A percentile compares a stretch with the other conserved stretches of the same genome.
Conservation (phyloP, 2,797 vertebrate genomes). For the Mormyrops attenuatus region DNA sequence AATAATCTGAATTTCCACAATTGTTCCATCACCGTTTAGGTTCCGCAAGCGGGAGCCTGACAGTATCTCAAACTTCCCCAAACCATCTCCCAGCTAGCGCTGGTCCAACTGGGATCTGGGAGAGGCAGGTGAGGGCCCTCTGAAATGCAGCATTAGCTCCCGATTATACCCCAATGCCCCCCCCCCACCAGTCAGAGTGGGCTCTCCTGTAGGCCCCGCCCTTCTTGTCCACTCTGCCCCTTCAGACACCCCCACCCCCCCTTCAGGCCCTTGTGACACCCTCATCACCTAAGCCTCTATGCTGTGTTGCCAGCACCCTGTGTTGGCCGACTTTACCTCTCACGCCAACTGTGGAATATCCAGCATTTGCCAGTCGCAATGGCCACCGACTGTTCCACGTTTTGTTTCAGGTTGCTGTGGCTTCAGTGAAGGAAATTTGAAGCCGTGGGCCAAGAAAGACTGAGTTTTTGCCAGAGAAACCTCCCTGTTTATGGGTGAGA, state of each 20-base stretch:
- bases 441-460: slow-evolving; percentile 27
- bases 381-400: slow-evolving; percentile 31
- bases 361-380: not conserved
- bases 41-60: not conserved
- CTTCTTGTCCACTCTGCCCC: not conserved
- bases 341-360: not conserved
- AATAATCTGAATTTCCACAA: not conserved
- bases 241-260: slow-evolving; percentile 5
- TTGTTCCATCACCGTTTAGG: not conserved
- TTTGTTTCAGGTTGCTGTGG: slow-evolving; percentile 38
- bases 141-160: slow-evolving; percentile 26
- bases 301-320: not conserved
- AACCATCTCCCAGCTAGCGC: not conserved
- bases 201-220: slow-evolving; percentile 24
- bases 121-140: not conserved
- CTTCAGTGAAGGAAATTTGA: slow-evolving; percentile 37
- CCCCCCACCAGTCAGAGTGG: not conserved
- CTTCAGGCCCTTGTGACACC: not conserved
- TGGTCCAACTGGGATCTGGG: not conserved
- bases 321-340: not conserved
- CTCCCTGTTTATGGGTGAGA: slow-evolving; percentile 19
- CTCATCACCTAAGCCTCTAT: not conserved
- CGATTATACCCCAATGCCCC: slow-evolving; percentile 32
- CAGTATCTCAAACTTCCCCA: not conserved
- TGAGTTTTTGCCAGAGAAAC: slow-evolving; percentile 15